Evolutionary conservation across 2,797 vertebrate genomes (phyloP), one percentile per base, ranked within the genome.

Genomic region (Myotis planiceps): DNA sequence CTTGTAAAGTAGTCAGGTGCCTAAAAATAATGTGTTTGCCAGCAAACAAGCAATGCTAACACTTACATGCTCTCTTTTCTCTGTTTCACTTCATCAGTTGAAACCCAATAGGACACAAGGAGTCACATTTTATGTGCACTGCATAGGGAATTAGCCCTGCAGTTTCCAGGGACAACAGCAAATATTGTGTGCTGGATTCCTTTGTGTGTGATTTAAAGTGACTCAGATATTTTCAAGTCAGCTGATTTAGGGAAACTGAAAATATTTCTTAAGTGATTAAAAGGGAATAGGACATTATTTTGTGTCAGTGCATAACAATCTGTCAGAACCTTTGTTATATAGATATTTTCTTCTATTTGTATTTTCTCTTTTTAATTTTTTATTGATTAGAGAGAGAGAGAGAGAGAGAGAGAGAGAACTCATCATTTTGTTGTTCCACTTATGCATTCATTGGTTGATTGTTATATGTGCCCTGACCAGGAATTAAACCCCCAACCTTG

Each of bases 1-100:
- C 14, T 89, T 96, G 47, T 94, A 97, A 97, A 96, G 95, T 95
- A 96, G 96, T 96, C 39, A 94, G 29, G 9, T 49, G 95, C 2
- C 51, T 96, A 29, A 29, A 96, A 95, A 71, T 49, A 88, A 39
- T 53, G 71, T 91, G 0, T 49, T 85, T 93, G 16, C 2, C 55
- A 94, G 74, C 34, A 94, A 97, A 95, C 8, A 89, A 91, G 21
- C 7, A 91, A 81, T 66, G 2, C 19, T 95, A 87, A 42, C 2
- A 42, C 32, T 87, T 82, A 79, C 9, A 71, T 23, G 47, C 1
- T 49, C n/a, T 66, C 47, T 95, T 96, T 97, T 97, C 51, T 72
- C 14, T 92, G 18, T 72, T 94, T 88, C 1, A 55, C 2, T 95
- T 94, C 66, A 96, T 49, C n/a, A 89, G 10, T 34, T 69, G 96